Base-by-base conservation (phyloP, 2,113 vertebrate species). In the Onychostruthus taczanowskii region DNA sequence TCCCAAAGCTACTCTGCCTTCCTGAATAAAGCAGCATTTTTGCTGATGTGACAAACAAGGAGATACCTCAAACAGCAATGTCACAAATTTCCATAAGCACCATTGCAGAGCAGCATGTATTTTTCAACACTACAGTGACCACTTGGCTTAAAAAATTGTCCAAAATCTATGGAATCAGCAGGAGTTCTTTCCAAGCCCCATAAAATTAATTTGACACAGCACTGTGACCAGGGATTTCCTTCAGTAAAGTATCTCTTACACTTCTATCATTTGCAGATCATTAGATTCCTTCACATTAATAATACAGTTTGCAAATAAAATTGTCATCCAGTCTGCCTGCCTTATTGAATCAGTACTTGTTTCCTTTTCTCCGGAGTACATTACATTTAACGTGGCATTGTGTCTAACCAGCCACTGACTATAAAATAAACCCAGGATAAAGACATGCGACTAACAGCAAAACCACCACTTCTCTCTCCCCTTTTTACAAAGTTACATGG, bases 241-340 rank as follows among this genome's bases (percentile, higher is more conserved):
- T 91, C 84, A 70, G 37, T 64, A 73, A 94, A 94, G 52, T 87
- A 61, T 80, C 72, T 64, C 89, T 92, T 91, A 87, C 58, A 41
- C 69, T 81, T 83, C 89, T 75, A 68, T 90, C 59, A 95, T 62
- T 91, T 94, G 81, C 80, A 95, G 87, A 92, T 94, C 84, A 87
- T 96, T 83, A 91, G 55, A 94, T 91, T 55, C 49, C 72, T 83
- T 46, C 62, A 49, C 83, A 84, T 86, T 84, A 96, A 84, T 95
- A 95, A 93, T 59, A 95, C 21, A 74, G 84, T 72, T 91, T 94
- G 90, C 56, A 96, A 94, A 95, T 88, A 93, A 96, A 93, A 91
- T 86, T 95, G 91, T 93, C 92, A 94, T 89, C 61, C 61, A 89
- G 80, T 87, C 75, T 69, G 41, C 44, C 63, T 81, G 77, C 66